Evolutionary conservation across 2,888 invertebrate species (phyloP).

Genomic region (Hyles lineata): DNA sequence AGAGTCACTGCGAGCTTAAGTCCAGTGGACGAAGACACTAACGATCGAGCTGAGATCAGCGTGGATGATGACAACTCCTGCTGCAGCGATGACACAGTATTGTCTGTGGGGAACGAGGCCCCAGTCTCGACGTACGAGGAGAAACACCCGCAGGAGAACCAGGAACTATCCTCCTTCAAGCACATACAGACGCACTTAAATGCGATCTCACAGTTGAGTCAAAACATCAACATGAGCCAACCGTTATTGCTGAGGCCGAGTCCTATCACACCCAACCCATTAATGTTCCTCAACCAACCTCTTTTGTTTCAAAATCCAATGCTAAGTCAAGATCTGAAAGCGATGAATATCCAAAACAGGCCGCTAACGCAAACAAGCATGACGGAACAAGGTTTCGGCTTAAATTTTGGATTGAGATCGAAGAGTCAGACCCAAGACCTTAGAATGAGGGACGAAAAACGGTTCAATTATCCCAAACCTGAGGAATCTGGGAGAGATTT

Average conservation of each 20-base stretch:
- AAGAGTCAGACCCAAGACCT: conserved; percentile 54
- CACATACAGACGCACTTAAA: conserved; percentile 89
- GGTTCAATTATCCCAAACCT: conserved; percentile 70
- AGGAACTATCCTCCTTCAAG: conserved; percentile 84
- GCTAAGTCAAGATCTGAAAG: conserved; percentile 71
- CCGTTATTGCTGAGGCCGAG: conserved; percentile 76
- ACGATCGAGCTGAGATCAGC: conserved; percentile 73
- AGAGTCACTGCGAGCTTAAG: conserved; percentile 67
- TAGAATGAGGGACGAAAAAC: conserved; percentile 63
- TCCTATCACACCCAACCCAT: conserved; percentile 79
- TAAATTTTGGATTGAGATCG: conserved; percentile 67
- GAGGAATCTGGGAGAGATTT: conserved; percentile 69
- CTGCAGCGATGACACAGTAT: conserved; percentile 91
- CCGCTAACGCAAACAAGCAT: conserved; percentile 65
- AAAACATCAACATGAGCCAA: conserved; percentile 75
- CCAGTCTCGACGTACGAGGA: conserved; percentile 74
- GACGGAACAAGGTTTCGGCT: conserved; percentile 61
- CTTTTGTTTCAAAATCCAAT: conserved; percentile 74
- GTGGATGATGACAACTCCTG: conserved; percentile 86
- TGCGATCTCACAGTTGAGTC: conserved; percentile 87
- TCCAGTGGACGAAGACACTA: conserved; percentile 68
- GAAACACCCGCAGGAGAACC: conserved; percentile 59
- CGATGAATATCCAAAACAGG: conserved; percentile 62
- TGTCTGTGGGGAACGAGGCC: conserved; percentile 92
- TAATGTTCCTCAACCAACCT: conserved; percentile 80